A percentile compares a stretch with the other conserved stretches of the same genome.
These are phyloP conservation scores for Nibea albiflora DNA, from an alignment of 2,113 vertebrate genomes.

Conservation along the genomic window DNA sequence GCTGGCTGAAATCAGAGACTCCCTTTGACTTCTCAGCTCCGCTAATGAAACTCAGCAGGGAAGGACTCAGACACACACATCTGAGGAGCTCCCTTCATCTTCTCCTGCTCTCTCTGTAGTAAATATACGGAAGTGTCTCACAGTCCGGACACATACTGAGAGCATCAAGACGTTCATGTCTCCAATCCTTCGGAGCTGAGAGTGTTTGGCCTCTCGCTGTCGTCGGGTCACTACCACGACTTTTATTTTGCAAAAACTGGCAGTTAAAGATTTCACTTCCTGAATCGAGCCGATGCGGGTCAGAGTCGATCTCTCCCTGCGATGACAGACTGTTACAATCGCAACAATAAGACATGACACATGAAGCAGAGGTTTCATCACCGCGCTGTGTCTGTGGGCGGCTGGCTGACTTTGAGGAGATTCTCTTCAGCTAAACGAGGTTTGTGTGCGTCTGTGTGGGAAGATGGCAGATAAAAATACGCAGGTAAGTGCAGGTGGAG, in stretches of 20 bases:
- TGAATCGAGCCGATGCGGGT: background rate
- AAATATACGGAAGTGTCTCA: too few relatives aligned
- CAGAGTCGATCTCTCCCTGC: background rate
- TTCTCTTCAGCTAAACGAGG: background rate
- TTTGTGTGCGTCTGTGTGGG: background rate
- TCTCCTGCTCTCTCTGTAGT: background rate
- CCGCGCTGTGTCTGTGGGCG: background rate
- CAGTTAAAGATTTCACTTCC: background rate
- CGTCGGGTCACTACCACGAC: background rate
- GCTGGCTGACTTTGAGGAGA: background rate
- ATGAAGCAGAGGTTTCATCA: background rate
- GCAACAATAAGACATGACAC: background rate
- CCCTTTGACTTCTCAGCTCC: background rate
- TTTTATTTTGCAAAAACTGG: background rate
- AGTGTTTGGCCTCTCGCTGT: background rate
- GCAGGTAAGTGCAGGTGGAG: background rate
- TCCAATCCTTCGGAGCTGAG: background rate
- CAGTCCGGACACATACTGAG: background rate
- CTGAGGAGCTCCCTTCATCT: background rate
- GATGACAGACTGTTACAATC: too few relatives aligned
- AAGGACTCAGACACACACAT: background rate
- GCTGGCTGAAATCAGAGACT: background rate
- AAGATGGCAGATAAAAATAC: background rate
- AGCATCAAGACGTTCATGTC: background rate
- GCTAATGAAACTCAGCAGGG: background rate